A percentile compares a stretch with the other conserved stretches of the same genome.
Evolutionary conservation across 2,888 invertebrate species (phyloP).

Genomic region (Blera fallax): DNA sequence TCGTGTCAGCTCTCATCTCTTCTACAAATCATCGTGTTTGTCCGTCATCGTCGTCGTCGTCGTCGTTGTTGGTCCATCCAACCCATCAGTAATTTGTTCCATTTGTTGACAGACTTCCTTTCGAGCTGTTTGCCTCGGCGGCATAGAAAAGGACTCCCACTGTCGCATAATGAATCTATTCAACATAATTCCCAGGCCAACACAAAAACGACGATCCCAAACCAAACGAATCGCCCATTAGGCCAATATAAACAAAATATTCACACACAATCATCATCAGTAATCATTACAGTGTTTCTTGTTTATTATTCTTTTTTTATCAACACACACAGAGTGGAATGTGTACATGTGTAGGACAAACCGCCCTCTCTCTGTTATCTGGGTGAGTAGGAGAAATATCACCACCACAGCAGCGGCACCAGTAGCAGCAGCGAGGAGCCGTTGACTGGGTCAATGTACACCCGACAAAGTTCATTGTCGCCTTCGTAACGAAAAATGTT

Average conservation of each 20-base stretch:
- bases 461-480: conserved; percentile 69
- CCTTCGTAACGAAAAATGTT: conserved; percentile 43
- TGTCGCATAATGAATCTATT: conserved; percentile 62
- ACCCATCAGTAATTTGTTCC: conserved; percentile 33
- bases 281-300: conserved; percentile 36
- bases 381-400: conserved; percentile 62
- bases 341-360: conserved; percentile 20
- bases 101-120: conserved; percentile 62
- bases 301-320: conserved; percentile 20
- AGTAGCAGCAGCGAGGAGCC: conserved; percentile 40
- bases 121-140: background rate
- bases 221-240: conserved; percentile 38
- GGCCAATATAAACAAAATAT: conserved; percentile 59
- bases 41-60: background rate
- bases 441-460: conserved; percentile 72
- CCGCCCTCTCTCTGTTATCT: conserved; percentile 52
- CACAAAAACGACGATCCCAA: background rate
- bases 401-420: conserved; percentile 13
- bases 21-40: conserved; percentile 33
- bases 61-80: background rate
- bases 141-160: conserved; percentile 35
- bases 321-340: background rate
- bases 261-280: conserved; percentile 48
- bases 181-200: conserved; percentile 25
- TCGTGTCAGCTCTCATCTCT: conserved; percentile 44